Base-by-base conservation (phyloP, 2,113 vertebrate species). In the Nibea coibor region DNA sequence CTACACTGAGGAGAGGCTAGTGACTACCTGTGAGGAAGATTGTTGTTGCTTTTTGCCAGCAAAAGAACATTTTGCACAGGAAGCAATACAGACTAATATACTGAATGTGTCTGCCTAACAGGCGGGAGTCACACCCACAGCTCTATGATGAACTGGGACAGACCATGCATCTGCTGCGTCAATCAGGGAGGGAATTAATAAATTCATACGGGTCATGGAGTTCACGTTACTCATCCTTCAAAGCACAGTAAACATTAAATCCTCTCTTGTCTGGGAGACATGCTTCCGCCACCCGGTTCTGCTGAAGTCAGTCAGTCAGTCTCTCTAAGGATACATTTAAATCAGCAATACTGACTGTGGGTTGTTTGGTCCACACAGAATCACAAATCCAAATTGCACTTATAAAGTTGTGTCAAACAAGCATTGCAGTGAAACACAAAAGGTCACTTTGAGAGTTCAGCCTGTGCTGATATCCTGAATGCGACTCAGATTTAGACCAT, bases 401-500 rank as follows among this genome's bases (percentile, higher is more conserved):
- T n/a, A 42, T 54, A 75, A 73, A 45, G 24, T 24, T 66, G 15
- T 39, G 74, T 79, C 62, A 86, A 71, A 15, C 3, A 64, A 1
- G n/a, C 11, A 51, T 82, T 70, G 26, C 22, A 67, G 28, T 39
- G 45, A 80, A 80, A 80, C 68, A 43, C 53, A 75, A 87, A 83
- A 67, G 19, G 54, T 39, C 48, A 58, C 22, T 78, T 24, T 67
- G 54, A 20, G 3, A 14, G 16, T 69, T 67, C 42, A 83, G 59
- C 43, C n/a, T 50, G n/a, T 24, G 39, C 3, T 31, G 10, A 6
- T 43, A n/a, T n/a, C 26, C 51, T 7, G 11, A 7, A 73, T 58
- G 63, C 26, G 22, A 62, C 26, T 69, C 20, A 59, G 59, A 61
- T 20, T 63, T 3, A 58, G 57, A 80, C 9, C 79, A 78, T 61